Evolutionary conservation across 1,140 invertebrate species (phyloP), one percentile per base, ranked within the genome.

Genomic region (Pogonomyrmex barbatus): DNA sequence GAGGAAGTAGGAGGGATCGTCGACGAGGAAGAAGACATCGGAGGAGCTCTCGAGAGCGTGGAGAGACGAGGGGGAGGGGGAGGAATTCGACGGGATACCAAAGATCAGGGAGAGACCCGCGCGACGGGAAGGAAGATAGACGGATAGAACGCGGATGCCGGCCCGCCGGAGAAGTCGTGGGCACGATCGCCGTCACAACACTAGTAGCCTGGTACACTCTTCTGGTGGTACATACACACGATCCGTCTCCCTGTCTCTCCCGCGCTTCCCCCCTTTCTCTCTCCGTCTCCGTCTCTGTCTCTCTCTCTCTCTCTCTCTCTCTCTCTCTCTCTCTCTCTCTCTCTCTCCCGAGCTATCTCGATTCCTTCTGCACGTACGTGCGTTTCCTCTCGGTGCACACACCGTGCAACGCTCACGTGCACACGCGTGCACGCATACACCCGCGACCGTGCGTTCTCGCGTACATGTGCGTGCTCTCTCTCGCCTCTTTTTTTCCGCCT

Each of bases 121-220:
- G 58, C 65, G 54, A 52, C 30, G 76, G 33, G 24, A 52, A 54
- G 33, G 17, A 68, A 42, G 45, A 85, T 8, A 71, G 54, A 70
- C 73, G 67, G 58, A 88, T 75, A 86, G 87, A 79, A 90, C 85
- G 75, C 75, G 90, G 87, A 82, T 88, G 54, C 63, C 68, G 82
- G 65, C 42, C 52, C 82, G 85, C 62, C 73, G 70, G 84, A 86
- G 87, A 89, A 91, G 88, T 92, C 91, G 91, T 92, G 92, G 92
- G 86, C 89, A 92, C 92, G 89, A 90, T 94, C 87, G 92, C 92
- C 92, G 93, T 93, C 93, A 93, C 92, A 93, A 94, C 91, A 94
- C 93, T 94, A 92, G 92, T 91, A 90, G 92, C 90, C 88, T 62
- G 88, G 62, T 90, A 89, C 88, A 86, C 90, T 91, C 88, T 90